These are phyloP conservation scores for Oophaga pumilio DNA, from an alignment of 2,113 vertebrate species.

Conservation along the genomic window DNA sequence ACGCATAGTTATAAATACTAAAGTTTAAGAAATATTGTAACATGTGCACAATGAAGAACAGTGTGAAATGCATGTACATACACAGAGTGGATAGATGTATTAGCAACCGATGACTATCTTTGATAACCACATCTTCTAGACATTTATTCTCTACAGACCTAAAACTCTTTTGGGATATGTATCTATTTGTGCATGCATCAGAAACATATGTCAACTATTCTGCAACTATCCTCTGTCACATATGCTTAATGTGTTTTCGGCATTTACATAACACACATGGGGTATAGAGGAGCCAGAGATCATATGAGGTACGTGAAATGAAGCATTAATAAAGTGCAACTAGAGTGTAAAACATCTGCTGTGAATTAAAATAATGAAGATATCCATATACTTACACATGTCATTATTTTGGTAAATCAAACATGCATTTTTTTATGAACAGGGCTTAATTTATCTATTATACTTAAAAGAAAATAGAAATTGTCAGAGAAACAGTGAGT, in stretches of 20 bases:
- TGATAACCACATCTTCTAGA: background rate
- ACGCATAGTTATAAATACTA: background rate
- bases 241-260: constrained; percentile 31
- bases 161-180: background rate
- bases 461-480: background rate
- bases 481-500: background rate
- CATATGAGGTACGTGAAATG: constrained; percentile 30
- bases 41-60: background rate
- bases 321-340: constrained; percentile 27
- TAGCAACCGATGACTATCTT: background rate
- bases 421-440: background rate
- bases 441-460: background rate
- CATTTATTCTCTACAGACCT: background rate
- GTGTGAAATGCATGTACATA: no score
- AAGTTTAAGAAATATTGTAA: background rate
- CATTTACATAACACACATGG: constrained; percentile 15
- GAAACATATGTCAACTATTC: constrained; percentile 28
- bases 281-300: background rate
- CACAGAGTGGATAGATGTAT: background rate
- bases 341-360: constrained; percentile 28
- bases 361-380: background rate
- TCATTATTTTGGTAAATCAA: background rate
- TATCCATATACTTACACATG: background rate
- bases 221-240: constrained; percentile 27
- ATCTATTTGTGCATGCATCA: background rate